These are phyloP conservation scores for Ascaphus truei DNA, from an alignment of 2,113 vertebrate genomes.

Conservation along the genomic window DNA sequence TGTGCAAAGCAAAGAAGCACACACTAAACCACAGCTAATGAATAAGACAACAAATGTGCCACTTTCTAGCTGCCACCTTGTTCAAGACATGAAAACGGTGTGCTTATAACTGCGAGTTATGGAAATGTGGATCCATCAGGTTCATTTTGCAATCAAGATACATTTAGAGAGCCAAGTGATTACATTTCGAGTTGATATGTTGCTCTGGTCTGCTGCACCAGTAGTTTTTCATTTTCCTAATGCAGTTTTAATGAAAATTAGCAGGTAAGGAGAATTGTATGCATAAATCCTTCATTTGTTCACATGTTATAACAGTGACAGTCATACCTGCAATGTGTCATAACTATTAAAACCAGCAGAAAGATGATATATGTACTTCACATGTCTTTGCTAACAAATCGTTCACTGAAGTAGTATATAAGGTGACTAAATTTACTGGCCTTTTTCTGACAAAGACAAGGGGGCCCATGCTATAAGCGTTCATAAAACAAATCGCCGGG, in stretches of 20 bases:
- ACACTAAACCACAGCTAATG: background rate
- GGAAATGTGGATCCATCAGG: conserved; percentile 5
- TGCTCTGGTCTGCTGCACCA: background rate
- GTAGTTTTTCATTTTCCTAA: conserved; percentile 4
- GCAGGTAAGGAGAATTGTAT: background rate
- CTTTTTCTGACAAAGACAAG: too few species aligned
- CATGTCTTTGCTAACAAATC: background rate
- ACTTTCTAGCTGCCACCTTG: background rate
- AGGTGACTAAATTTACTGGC: too few species aligned
- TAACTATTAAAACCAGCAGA: background rate
- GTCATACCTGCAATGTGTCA: background rate
- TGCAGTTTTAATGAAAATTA: conserved; percentile 21
- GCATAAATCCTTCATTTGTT: background rate
- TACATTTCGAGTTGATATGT: conserved; percentile 11
- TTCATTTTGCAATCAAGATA: conserved; percentile 9
- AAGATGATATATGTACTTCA: background rate
- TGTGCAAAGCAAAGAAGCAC: background rate
- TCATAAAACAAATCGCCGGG: too few species aligned
- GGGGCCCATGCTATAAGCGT: too few species aligned
- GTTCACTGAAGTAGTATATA: background rate
- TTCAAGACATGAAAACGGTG: too few species aligned
- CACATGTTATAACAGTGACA: background rate
- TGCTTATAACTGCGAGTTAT: conserved; percentile 12
- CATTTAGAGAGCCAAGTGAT: conserved; percentile 22
- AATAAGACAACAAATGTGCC: background rate